Percentiles rank a stretch among this genome's conserved stretches.
Evolutionary conservation across 64 coral and sea anemone genomes (phyloP).

Genomic region (Stichodactyla helianthus): DNA sequence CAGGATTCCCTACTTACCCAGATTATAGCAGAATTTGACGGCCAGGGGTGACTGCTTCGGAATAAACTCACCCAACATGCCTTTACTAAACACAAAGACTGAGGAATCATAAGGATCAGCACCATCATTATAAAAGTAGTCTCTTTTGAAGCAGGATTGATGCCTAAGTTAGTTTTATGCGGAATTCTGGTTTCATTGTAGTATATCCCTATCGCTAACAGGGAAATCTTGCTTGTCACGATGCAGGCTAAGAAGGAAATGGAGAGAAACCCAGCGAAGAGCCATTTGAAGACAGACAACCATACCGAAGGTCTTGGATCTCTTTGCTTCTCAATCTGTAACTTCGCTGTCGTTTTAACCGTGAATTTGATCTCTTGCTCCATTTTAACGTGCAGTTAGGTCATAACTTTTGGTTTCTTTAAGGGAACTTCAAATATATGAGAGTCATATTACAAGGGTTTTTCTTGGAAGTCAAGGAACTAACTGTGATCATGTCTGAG

Average conservation of each 20-base stretch:
- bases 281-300: slow-evolving; percentile 57
- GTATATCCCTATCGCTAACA: slow-evolving; percentile 39
- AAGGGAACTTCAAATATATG: too few relatives aligned
- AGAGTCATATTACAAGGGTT: too few relatives aligned
- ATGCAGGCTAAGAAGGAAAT: slow-evolving; percentile 52
- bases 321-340: slow-evolving; percentile 48
- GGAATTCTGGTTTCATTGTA: neutral
- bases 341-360: slow-evolving; percentile 48
- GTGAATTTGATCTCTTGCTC: neutral
- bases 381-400: neutral
- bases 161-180: neutral
- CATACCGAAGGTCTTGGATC: slow-evolving; percentile 51
- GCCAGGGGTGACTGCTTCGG: slow-evolving; percentile 34
- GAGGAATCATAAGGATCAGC: slow-evolving; percentile 44
- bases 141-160: neutral
- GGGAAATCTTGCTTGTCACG: slow-evolving; percentile 71
- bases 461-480: too few relatives aligned
- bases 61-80: slow-evolving; percentile 44
- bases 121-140: slow-evolving; percentile 57
- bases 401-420: too few relatives aligned
- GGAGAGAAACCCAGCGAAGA: slow-evolving; percentile 50
- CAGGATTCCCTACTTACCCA: slow-evolving; percentile 21
- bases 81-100: slow-evolving; percentile 18
- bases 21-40: slow-evolving; percentile 17
- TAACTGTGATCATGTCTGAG: too few relatives aligned